Evolutionary conservation across 2,797 vertebrate species (phyloP).

Genomic region (Thunnus albacares): DNA sequence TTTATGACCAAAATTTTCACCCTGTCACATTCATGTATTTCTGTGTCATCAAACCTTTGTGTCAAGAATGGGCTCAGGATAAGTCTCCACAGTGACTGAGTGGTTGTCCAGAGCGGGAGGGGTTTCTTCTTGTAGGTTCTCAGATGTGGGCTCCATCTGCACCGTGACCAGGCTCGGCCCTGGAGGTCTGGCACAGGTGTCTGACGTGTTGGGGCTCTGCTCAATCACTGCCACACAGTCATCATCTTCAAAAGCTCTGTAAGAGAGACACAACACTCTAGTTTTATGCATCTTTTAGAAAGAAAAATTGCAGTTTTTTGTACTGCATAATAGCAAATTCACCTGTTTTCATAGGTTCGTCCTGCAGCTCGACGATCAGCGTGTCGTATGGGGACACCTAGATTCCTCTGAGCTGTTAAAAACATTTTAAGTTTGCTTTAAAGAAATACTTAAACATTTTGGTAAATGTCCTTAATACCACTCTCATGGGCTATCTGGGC

Average conservation of each 20-base stretch:
- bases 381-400: constrained; percentile 76
- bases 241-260: constrained; percentile 88
- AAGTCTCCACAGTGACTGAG: constrained; percentile 80
- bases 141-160: constrained; percentile 78
- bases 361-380: constrained; percentile 74
- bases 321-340: neutral
- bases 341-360: constrained; percentile 88
- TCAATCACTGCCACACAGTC: constrained; percentile 84
- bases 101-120: constrained; percentile 58
- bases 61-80: constrained; percentile 79
- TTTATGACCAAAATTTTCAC: neutral
- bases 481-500: neutral
- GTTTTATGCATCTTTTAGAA: neutral
- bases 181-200: constrained; percentile 76
- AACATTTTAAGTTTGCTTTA: constrained; percentile 25
- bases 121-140: constrained; percentile 66
- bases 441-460: neutral
- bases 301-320: neutral
- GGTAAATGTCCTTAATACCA: constrained; percentile 17
- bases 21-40: neutral
- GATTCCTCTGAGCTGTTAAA: constrained; percentile 81
- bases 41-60: constrained; percentile 75
- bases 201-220: constrained; percentile 82
- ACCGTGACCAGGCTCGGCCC: constrained; percentile 76
- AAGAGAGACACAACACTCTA: constrained; percentile 8